Percentiles rank a stretch among this genome's conserved stretches.
Conservation (phyloP, 2,113 vertebrate species). For the Naja naja region DNA sequence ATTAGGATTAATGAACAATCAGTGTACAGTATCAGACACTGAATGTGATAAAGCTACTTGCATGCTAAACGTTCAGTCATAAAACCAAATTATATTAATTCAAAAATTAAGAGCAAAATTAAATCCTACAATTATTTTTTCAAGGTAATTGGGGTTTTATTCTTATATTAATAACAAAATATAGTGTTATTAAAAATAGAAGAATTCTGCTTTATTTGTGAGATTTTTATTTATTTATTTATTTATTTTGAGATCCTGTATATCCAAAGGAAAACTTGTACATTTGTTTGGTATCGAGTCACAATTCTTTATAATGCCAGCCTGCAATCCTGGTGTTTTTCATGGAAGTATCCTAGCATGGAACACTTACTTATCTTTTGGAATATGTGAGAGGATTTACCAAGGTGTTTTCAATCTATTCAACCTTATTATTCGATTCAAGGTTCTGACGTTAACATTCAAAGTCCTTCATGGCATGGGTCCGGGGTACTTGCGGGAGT, state of each 20-base stretch:
- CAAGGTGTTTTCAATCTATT: not conserved
- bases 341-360: not conserved
- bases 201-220: not conserved
- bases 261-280: not conserved
- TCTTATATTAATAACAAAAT: not conserved
- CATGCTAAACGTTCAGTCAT: not conserved
- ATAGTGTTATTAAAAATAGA: not conserved
- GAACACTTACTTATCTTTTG: not conserved
- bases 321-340: not conserved
- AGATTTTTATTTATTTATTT: too few species aligned
- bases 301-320: not conserved
- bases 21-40: not conserved
- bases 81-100: not conserved
- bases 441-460: too few species aligned
- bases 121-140: not conserved
- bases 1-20: not conserved
- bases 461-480: too few species aligned
- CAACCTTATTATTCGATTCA: not conserved
- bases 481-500: too few species aligned
- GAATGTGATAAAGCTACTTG: not conserved
- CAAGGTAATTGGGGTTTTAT: not conserved
- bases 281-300: not conserved
- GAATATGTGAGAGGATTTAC: not conserved
- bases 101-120: not conserved
- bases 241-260: not conserved